phyloP scores from a whole-genome alignment of 2,888 invertebrate species.

The Caenorhabditis sp. region DNA sequence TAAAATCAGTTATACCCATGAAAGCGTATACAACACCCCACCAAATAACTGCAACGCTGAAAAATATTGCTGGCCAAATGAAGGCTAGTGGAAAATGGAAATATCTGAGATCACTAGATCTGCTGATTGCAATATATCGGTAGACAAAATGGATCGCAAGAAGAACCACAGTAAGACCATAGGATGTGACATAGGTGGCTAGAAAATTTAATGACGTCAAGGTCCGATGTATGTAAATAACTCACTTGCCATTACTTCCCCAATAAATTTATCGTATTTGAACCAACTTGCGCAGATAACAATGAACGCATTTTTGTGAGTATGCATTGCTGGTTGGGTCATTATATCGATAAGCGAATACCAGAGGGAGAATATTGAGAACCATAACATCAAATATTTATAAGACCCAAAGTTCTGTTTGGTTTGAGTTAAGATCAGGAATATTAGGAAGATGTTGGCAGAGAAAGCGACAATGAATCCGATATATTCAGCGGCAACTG shows the following conservation, averaged over 20 bases:
- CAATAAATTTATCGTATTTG: conserved; percentile 21
- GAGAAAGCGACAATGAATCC: conserved; percentile 29
- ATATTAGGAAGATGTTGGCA: conserved; percentile 19
- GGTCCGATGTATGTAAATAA: not conserved
- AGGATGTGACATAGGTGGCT: conserved; percentile 27
- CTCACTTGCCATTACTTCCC: not conserved
- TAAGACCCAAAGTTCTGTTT: conserved; percentile 25
- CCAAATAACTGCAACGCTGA: conserved; percentile 20
- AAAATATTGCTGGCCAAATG: conserved; percentile 19
- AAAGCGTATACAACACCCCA: conserved; percentile 31
- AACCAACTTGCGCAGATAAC: conserved; percentile 35
- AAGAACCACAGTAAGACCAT: conserved; percentile 21
- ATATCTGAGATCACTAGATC: conserved; percentile 11
- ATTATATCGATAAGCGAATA: conserved; percentile 30
- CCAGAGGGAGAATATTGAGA: conserved; percentile 24
- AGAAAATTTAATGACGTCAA: too few species aligned
- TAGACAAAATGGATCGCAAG: conserved; percentile 32
- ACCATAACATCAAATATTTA: conserved; percentile 32
- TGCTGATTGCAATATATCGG: conserved; percentile 18
- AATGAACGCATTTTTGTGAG: conserved; percentile 25
- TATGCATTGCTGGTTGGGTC: conserved; percentile 32
- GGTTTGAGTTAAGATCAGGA: conserved; percentile 22
- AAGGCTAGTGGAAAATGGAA: conserved; percentile 9
- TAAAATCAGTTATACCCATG: conserved; percentile 10
- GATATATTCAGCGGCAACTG: conserved; percentile 23